These are phyloP conservation scores for Troglohyphantes excavatus DNA, from an alignment of 2,888 invertebrate genomes.

Conservation along the genomic window DNA sequence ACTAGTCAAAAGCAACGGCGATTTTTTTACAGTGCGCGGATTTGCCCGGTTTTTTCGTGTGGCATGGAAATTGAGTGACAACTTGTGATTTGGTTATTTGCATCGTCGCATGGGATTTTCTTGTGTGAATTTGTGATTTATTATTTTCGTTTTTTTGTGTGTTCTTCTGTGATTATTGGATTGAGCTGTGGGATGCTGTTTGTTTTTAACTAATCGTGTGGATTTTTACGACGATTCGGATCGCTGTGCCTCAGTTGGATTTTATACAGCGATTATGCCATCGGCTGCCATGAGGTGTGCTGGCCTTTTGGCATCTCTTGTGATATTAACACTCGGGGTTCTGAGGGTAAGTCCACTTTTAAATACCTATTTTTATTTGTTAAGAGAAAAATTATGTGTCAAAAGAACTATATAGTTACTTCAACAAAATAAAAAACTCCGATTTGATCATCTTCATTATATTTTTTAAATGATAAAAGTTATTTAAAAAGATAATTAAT, in stretches of 20 bases:
- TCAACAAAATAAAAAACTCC: too few relatives aligned
- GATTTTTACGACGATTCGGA: constrained; percentile 39
- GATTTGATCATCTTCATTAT: too few relatives aligned
- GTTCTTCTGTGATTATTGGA: constrained; percentile 17
- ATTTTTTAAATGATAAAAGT: too few relatives aligned
- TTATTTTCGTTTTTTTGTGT: not conserved
- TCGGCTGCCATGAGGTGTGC: constrained; percentile 35
- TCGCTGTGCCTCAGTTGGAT: constrained; percentile 67
- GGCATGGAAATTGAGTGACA: not conserved
- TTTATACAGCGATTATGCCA: constrained; percentile 64
- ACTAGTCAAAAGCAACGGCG: constrained; percentile 60
- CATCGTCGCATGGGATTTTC: not conserved
- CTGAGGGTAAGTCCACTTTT: constrained; percentile 26
- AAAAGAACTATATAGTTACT: too few relatives aligned
- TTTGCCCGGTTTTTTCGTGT: not conserved
- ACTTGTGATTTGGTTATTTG: not conserved
- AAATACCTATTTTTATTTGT: not conserved
- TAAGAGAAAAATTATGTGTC: too few relatives aligned
- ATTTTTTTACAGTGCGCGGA: not conserved
- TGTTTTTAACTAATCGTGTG: constrained; percentile 27
- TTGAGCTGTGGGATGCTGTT: constrained; percentile 3
- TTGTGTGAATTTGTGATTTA: not conserved
- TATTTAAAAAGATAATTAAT: too few relatives aligned
- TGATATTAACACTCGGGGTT: constrained; percentile 37
- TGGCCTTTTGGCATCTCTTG: constrained; percentile 16